Conservation (phyloP, 2,797 vertebrate genomes). For the Neosilurus mollespiculum region DNA sequence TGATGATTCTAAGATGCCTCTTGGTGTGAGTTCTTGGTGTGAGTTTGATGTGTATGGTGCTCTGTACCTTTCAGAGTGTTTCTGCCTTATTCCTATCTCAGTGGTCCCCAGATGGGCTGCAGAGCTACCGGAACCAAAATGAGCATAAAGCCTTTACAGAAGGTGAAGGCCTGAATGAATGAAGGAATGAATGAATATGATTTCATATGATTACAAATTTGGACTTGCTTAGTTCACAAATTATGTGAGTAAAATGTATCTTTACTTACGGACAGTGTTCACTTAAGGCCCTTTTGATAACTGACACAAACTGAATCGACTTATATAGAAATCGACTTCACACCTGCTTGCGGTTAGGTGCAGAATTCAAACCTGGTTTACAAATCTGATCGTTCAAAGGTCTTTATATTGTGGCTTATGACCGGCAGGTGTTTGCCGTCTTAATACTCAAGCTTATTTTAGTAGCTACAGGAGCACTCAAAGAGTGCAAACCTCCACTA, state of each 20-base stretch:
- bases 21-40: background rate
- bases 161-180: background rate
- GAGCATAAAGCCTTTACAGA: background rate
- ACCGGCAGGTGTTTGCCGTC: background rate
- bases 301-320: too few relatives aligned
- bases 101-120: too few relatives aligned
- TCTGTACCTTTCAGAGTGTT: background rate
- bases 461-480: background rate
- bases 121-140: background rate
- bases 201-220: too few relatives aligned
- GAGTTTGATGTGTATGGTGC: background rate
- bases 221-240: too few relatives aligned
- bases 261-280: too few relatives aligned
- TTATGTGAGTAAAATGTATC: too few relatives aligned
- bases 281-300: too few relatives aligned
- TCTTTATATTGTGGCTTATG: slow-evolving; percentile 5
- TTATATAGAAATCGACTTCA: background rate
- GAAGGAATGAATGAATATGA: background rate
- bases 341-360: background rate
- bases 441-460: background rate
- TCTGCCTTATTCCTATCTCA: background rate
- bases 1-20: too few relatives aligned
- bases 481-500: too few relatives aligned
- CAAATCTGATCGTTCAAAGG: background rate
- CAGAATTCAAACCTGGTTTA: background rate